A percentile compares a stretch with the other conserved stretches of the same genome.
phyloP scores from a whole-genome alignment of 2,888 invertebrate species.

The Drosophila prostipennis region DNA sequence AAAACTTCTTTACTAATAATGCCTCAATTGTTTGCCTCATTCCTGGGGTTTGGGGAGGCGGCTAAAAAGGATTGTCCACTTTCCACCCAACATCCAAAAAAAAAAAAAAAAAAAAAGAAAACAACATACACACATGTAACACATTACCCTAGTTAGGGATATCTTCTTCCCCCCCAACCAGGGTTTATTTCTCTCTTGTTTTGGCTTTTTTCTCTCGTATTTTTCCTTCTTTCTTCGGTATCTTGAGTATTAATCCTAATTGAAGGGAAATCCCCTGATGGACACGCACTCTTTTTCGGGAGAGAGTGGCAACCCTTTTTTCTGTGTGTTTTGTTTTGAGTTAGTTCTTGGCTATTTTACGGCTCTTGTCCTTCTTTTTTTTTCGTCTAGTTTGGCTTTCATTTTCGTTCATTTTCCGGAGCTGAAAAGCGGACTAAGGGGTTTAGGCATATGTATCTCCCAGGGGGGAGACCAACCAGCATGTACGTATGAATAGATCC shows the following conservation, averaged over 20 bases:
- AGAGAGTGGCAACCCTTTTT: slow-evolving; percentile 67
- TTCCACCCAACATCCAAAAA: neutral
- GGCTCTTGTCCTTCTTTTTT: neutral
- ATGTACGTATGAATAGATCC: slow-evolving; percentile 9
- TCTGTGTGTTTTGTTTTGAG: slow-evolving; percentile 6
- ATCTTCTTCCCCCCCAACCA: slow-evolving; percentile 15
- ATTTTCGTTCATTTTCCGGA: neutral
- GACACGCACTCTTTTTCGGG: slow-evolving; percentile 58
- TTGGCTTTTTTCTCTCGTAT: slow-evolving; percentile 19
- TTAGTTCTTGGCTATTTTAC: slow-evolving; percentile 33
- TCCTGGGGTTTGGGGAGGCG: slow-evolving; percentile 34
- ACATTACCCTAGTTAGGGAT: slow-evolving; percentile 67
- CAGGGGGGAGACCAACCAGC: slow-evolving; percentile 14
- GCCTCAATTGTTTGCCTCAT: slow-evolving; percentile 74
- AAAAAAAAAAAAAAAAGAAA: slow-evolving; percentile 1
- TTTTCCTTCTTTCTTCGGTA: slow-evolving; percentile 50
- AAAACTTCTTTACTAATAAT: slow-evolving; percentile 80
- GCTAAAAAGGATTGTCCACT: slow-evolving; percentile 23
- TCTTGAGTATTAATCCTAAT: slow-evolving; percentile 83
- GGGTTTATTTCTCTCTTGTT: slow-evolving; percentile 21
- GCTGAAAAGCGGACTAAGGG: slow-evolving; percentile 44
- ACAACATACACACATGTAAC: slow-evolving; percentile 29
- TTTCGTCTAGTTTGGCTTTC: slow-evolving; percentile 10
- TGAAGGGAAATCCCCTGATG: slow-evolving; percentile 82
- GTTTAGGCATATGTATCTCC: slow-evolving; percentile 50